Percentiles rank a stretch among this genome's conserved stretches.
Evolutionary conservation across 2,888 invertebrate species (phyloP).

Genomic region (Eilema depressum): DNA sequence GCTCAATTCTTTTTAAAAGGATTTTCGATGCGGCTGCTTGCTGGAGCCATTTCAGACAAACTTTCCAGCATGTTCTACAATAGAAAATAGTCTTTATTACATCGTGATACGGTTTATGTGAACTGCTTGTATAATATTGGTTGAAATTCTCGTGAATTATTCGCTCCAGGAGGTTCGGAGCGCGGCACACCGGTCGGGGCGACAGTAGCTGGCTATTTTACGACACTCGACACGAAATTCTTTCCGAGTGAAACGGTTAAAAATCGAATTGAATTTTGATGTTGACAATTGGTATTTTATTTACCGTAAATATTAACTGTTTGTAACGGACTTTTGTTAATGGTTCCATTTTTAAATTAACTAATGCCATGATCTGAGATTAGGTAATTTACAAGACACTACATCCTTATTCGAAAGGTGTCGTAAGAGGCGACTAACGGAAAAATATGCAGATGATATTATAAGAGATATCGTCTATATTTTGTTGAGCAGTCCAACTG

Average conservation of each 20-base stretch:
- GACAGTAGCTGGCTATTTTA: constrained; percentile 66
- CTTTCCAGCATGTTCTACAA: constrained; percentile 32
- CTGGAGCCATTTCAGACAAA: constrained; percentile 47
- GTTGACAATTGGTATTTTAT: constrained; percentile 59
- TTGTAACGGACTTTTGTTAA: constrained; percentile 8
- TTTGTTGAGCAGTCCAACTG: too few relatives aligned
- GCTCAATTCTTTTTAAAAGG: constrained; percentile 63
- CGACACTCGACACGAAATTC: constrained; percentile 66
- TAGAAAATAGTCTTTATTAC: constrained; percentile 41
- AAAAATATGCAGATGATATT: too few relatives aligned
- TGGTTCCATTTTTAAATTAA: background rate
- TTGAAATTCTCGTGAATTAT: constrained; percentile 67
- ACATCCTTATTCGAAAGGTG: too few relatives aligned
- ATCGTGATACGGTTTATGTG: constrained; percentile 40
- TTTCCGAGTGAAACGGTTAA: constrained; percentile 61
- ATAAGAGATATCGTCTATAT: too few relatives aligned
- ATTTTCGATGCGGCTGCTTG: constrained; percentile 64
- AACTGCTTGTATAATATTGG: constrained; percentile 49
- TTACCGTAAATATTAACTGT: constrained; percentile 48
- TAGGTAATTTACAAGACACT: too few relatives aligned
- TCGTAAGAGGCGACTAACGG: too few relatives aligned
- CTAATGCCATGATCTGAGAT: background rate
- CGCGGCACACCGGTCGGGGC: constrained; percentile 61
- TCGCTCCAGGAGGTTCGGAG: constrained; percentile 65
- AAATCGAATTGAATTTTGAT: constrained; percentile 69